These are phyloP conservation scores for Valencia hispanica DNA, from an alignment of 2,797 vertebrate species.

Conservation along the genomic window DNA sequence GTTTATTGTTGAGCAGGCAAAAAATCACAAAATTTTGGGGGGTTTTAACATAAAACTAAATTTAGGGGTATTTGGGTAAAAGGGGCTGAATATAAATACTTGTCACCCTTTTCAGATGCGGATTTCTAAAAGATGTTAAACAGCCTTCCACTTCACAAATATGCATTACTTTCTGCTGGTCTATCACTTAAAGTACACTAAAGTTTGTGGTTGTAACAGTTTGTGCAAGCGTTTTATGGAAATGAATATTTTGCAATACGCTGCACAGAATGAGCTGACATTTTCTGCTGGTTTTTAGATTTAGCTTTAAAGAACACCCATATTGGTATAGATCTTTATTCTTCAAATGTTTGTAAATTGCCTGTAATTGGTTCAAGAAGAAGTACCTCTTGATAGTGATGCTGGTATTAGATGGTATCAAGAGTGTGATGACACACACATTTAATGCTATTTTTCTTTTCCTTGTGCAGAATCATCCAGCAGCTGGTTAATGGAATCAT, in stretches of 20 bases:
- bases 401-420: background rate
- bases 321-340: too few species aligned
- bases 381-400: background rate
- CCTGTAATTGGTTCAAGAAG: background rate
- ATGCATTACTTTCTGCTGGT: background rate
- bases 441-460: slow-evolving; percentile 7
- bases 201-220: background rate
- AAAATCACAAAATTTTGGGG: background rate
- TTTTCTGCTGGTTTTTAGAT: background rate
- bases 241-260: background rate
- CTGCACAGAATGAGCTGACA: background rate
- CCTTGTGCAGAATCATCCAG: slow-evolving; percentile 91
- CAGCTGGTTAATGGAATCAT: slow-evolving; percentile 97
- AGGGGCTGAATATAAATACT: background rate
- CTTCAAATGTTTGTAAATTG: background rate
- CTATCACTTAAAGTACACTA: background rate
- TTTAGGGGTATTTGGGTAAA: background rate
- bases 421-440: too few species aligned
- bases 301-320: background rate
- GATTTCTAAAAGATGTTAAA: background rate
- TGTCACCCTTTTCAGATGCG: background rate
- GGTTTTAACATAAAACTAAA: too few species aligned
- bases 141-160: background rate
- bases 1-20: background rate
- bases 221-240: background rate